Conservation (phyloP, 2,888 invertebrate genomes). For the Helleia helle region DNA sequence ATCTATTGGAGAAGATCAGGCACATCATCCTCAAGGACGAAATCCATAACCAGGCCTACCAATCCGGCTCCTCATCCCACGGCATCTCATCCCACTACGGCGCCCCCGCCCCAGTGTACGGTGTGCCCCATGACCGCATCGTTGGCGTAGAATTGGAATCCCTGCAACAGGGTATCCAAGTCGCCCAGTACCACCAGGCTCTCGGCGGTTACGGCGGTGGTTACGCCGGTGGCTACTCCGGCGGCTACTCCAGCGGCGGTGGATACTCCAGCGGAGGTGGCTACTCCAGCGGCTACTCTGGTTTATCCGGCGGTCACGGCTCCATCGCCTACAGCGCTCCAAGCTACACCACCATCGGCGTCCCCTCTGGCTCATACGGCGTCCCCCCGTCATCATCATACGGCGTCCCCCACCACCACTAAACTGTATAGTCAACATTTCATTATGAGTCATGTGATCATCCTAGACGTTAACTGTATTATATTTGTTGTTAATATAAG, state of each 20-base stretch:
- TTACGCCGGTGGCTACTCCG: slow-evolving; percentile 36
- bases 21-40: slow-evolving; percentile 90
- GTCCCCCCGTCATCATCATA: slow-evolving; percentile 61
- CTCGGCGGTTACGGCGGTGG: slow-evolving; percentile 72
- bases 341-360: slow-evolving; percentile 53
- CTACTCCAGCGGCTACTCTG: slow-evolving; percentile 22
- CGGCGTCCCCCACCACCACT: slow-evolving; percentile 51
- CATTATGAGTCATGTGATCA: slow-evolving; percentile 65
- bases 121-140: slow-evolving; percentile 79
- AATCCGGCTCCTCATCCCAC: slow-evolving; percentile 55
- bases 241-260: slow-evolving; percentile 35
- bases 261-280: slow-evolving; percentile 31
- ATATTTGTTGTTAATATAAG: slow-evolving; percentile 61
- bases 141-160: slow-evolving; percentile 90
- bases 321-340: slow-evolving; percentile 46
- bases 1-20: slow-evolving; percentile 86
- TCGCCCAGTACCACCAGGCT: slow-evolving; percentile 88
- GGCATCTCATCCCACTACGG: slow-evolving; percentile 80
- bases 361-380: slow-evolving; percentile 64
- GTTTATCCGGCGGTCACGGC: slow-evolving; percentile 27
- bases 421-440: slow-evolving; percentile 42
- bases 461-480: slow-evolving; percentile 63
- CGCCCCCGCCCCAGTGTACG: slow-evolving; percentile 79
- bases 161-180: slow-evolving; percentile 89
- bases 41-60: slow-evolving; percentile 67